Evolutionary conservation across 2,113 vertebrate species (phyloP), one percentile per base, ranked within the genome.

Genomic region (Cichladusa arquata): DNA sequence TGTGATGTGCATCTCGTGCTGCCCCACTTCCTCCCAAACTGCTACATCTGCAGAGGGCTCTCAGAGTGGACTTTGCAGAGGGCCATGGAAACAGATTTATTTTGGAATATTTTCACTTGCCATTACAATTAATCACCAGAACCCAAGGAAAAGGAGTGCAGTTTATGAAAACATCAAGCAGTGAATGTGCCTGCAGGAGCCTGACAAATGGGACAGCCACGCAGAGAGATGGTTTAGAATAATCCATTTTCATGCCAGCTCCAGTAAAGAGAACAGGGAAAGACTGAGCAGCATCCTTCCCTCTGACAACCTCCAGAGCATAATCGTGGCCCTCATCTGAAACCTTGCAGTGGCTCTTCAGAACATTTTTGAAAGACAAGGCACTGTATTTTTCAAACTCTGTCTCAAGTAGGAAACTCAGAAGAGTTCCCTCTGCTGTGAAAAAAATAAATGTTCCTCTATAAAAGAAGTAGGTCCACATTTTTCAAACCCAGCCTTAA

Each of bases 81-180:
- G 53, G 15, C 81, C 29, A 8, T 56, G 69, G 81, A 92, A 92
- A 84, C 4, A 64, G 86, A 83, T 91, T 93, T 89, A 81, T 79
- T 91, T 48, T 44, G 69, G 61, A 92, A 84, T 91, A 81, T 95
- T 84, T 92, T 79, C 81, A 79, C 61, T 60, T 95, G 83, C 79
- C 91, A 60, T 79, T 23, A 56, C 91, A 91, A 92, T 96, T 88
- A 86, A 95, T 96, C 91, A 89, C 22, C 34, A 72, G 91, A 44
- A 94, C 9, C 65, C 79, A 91, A 84, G 91, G 77, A 86, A 93
- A 87, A 86, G 45, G 45, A 92, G 61, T 4, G 0, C 34, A 74
- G 91, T 81, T 88, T 86, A 94, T 93, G 86, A 92, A 95, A 94
- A 93, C 93, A 91, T 94, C 86, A 73, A 70, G 88, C 79, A 88